phyloP scores from a whole-genome alignment of 1,140 invertebrate genomes.

The Vollenhovia emeryi region DNA sequence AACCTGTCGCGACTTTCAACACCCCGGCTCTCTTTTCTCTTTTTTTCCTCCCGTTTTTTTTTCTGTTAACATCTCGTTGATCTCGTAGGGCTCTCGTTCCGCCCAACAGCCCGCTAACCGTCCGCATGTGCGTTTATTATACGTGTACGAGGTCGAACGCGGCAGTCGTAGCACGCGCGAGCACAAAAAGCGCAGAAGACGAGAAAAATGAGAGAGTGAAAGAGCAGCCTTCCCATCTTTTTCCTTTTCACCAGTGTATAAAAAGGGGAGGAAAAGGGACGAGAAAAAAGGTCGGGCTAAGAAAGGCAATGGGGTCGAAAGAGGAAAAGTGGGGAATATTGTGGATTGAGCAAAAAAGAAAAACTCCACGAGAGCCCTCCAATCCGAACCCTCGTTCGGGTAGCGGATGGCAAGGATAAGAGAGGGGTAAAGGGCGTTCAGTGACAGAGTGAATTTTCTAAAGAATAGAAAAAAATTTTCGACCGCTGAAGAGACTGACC shows the following conservation, averaged over 20 bases:
- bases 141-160: slow-evolving; percentile 65
- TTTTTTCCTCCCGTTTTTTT: slow-evolving; percentile 15
- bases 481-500: too few species aligned
- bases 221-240: slow-evolving; percentile 10
- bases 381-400: slow-evolving; percentile 64
- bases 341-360: too few species aligned
- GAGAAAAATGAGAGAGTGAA: slow-evolving; percentile 48
- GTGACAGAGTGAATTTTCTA: too few species aligned
- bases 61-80: neutral
- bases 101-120: slow-evolving; percentile 64
- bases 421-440: too few species aligned
- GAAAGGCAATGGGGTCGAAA: slow-evolving; percentile 67
- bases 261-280: slow-evolving; percentile 20
- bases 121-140: slow-evolving; percentile 68
- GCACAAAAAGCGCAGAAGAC: neutral
- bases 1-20: slow-evolving; percentile 26
- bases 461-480: too few species aligned
- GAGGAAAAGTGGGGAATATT: slow-evolving; percentile 65
- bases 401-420: too few species aligned
- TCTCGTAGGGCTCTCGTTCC: neutral
- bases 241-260: slow-evolving; percentile 42
- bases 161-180: slow-evolving; percentile 75
- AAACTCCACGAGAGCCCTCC: slow-evolving; percentile 67
- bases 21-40: neutral
- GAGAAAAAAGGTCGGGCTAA: slow-evolving; percentile 56